Evolutionary conservation across 2,888 invertebrate genomes (phyloP), one percentile per base, ranked within the genome.

Genomic region (Argyresthia goedartella): DNA sequence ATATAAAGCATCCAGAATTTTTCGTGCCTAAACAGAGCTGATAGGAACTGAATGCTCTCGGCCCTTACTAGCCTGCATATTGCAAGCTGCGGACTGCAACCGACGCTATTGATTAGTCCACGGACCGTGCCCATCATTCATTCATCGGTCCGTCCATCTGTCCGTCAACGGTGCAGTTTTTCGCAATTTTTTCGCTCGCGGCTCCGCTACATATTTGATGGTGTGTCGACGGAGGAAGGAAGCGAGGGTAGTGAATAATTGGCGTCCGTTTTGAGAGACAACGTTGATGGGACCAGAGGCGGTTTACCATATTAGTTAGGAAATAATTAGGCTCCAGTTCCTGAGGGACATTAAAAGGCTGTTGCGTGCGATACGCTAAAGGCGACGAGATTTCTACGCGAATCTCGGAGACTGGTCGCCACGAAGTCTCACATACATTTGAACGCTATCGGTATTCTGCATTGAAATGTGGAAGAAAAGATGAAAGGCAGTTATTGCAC

Each of bases 191-290:
- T 57, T 58, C 55, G 50, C 53, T 65, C 66, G 61, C 67, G 69
- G 64, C 61, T 62, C 61, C 59, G 60, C 64, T 76, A 71, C 73
- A 77, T 80, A 77, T 79, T 79, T 79, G 72, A 81, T 78, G 71
- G 67, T 63, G 61, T 65, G 68, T 65, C 71, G 41, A 42, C 51
- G 46, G 41, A 35, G 62, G 66, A 70, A 74, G 79, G 75, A 76
- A 79, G 76, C 77, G 79, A 76, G 69, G 61, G 54, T 54, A 58
- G 60, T 61, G 65, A 71, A 72, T 81, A 80, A 79, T 80, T 80
- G 79, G 77, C 60, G 59, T 69, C 67, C 67, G 66, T 59, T 48
- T 48, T 61, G 69, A 69, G 66, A 63, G 66, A 68, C 73, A 46
- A 46, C 25, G n/a, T n/a, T 25, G 25, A 25, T 6, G 25, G 6